phyloP scores from a whole-genome alignment of 2,113 vertebrate species.

The Corythaixoides concolor region DNA sequence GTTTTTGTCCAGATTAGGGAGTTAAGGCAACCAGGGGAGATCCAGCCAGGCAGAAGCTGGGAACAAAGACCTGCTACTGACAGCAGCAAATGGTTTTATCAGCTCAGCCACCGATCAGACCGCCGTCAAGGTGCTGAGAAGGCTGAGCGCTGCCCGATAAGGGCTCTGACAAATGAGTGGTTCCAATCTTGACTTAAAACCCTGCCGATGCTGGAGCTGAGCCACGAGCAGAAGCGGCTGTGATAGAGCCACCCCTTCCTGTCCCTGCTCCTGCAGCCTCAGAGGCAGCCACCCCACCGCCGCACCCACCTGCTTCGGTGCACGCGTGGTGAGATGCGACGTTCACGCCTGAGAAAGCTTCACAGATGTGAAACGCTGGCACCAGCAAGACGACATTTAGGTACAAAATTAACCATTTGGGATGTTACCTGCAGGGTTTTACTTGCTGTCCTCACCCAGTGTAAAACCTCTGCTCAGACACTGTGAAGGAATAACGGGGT shows the following conservation, averaged over 20 bases:
- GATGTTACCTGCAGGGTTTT: neutral
- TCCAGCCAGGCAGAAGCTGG: fast-evolving
- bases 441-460: neutral
- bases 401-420: too few relatives aligned
- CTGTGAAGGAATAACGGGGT: fast-evolving
- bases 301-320: fast-evolving
- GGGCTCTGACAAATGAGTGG: neutral
- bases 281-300: neutral
- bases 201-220: neutral
- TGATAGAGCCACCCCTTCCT: neutral
- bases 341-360: neutral
- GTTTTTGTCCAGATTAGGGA: neutral
- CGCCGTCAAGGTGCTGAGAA: fast-evolving
- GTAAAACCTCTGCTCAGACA: neutral
- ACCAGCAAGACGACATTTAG: neutral
- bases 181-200: neutral
- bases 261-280: neutral
- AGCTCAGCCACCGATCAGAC: neutral
- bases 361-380: neutral
- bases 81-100: neutral
- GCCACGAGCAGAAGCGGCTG: fast-evolving
- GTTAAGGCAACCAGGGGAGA: neutral
- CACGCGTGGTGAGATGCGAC: fast-evolving
- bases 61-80: neutral
- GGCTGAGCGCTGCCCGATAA: fast-evolving